Base-by-base conservation (phyloP, 2,888 invertebrate species). In the Eupithecia vulgata region DNA sequence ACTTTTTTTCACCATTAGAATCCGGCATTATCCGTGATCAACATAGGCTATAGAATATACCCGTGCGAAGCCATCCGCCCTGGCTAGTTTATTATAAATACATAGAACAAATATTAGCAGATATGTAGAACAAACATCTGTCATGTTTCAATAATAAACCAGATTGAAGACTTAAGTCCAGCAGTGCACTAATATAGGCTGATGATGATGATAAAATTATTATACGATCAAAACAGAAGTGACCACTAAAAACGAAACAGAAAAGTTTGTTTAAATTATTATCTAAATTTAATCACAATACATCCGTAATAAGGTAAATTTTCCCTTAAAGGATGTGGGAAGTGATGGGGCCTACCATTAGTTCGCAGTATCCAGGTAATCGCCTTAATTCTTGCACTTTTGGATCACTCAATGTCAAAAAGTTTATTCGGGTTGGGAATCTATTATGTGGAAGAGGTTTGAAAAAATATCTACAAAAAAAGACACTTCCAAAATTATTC, bases 391-490 rank as follows among this genome's bases (percentile, higher is more conserved):
- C 83, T 81, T 84, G 81, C 82, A 80, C 80, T 78, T 80, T 82
- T 80, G 79, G 82, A 85, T 86, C 76, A 78, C 83, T 84, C 84
- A 85, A 82, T 85, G 83, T 84, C 84, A 79, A 77, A 70, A 65
- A 45, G 45, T 45, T 45, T 45, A 45, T 42, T 42, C 42, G 15
- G 15, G 15, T 42, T 42, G 15, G 17, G 42, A 6, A 45, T 17
- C 17, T 17, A 6, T 45, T 17, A 13, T 1, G 17, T 17, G 5
- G 42, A 5, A 45, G 5, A 17, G 42, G 5, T 45, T 17, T 6
- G 6, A 45, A 42, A 40, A 42, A 42, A 15, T 42, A 15, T 15
- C 7, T 37, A 7, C 8, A 4, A 37, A 42, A 8, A 42, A 42
- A 42, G 5, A 15, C 8, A 1, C 5, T 15, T 42, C 15, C 5